These are phyloP conservation scores for Tanypteryx hageni DNA, from an alignment of 2,888 invertebrate species.

Conservation along the genomic window DNA sequence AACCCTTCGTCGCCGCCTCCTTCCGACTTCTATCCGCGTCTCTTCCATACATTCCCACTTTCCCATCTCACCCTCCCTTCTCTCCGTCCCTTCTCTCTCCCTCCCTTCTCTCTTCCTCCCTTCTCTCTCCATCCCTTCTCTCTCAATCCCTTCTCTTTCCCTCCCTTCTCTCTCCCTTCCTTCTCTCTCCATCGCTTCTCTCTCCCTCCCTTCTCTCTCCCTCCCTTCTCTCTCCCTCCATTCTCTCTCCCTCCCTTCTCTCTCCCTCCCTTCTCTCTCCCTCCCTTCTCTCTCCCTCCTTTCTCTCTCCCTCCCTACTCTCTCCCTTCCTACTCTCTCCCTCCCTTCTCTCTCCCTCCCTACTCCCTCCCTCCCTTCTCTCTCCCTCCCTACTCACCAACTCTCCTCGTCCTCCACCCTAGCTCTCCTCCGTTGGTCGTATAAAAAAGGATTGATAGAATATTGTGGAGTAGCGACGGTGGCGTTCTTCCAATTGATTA, in stretches of 20 bases:
- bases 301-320: no score
- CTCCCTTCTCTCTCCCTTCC: not conserved
- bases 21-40: not conserved
- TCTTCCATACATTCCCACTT: not conserved
- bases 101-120: not conserved
- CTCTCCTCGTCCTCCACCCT: no score
- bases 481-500: no score
- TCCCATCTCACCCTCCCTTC: not conserved
- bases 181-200: not conserved
- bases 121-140: not conserved
- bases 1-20: not conserved
- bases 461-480: no score
- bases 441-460: no score
- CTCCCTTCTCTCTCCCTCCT: not conserved
- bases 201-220: not conserved
- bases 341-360: no score
- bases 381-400: no score
- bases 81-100: not conserved
- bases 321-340: no score
- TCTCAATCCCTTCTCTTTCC: not conserved
- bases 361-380: not conserved
- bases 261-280: not conserved
- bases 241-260: not conserved
- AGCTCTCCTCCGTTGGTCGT: no score
- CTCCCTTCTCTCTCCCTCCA: not conserved